Percentiles rank a stretch among this genome's conserved stretches.
phyloP scores from a whole-genome alignment of 1,140 invertebrate genomes.

The Hylaeus volcanicus region DNA sequence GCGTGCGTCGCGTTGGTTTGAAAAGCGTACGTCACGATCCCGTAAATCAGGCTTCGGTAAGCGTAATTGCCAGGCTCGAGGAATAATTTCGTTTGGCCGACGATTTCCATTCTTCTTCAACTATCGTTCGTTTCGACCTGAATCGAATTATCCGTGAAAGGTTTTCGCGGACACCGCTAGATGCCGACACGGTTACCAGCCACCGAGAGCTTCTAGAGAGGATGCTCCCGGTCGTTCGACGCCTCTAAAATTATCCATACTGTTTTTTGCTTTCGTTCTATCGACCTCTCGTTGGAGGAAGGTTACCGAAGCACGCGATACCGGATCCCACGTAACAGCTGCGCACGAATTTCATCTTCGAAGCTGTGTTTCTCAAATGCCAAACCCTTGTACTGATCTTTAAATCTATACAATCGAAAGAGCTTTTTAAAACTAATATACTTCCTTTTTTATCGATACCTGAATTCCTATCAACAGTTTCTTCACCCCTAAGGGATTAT shows the following conservation, averaged over 20 bases:
- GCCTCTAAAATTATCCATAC: slow-evolving; percentile 42
- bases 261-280: too few species aligned
- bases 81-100: slow-evolving; percentile 33
- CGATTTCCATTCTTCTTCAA: slow-evolving; percentile 29
- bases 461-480: too few species aligned
- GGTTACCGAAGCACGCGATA: not conserved
- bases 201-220: not conserved
- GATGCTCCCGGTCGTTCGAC: not conserved
- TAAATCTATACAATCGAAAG: too few species aligned
- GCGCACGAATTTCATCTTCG: too few species aligned
- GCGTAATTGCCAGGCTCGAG: slow-evolving; percentile 34
- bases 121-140: not conserved
- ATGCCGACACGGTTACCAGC: slow-evolving; percentile 72
- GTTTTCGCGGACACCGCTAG: slow-evolving; percentile 71
- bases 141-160: slow-evolving; percentile 55
- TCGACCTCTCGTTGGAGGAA: not conserved
- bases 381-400: too few species aligned
- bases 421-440: too few species aligned
- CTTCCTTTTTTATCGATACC: too few species aligned
- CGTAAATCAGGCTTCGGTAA: slow-evolving; percentile 28
- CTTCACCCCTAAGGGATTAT: too few species aligned
- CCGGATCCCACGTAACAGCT: not conserved
- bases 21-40: slow-evolving; percentile 6
- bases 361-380: too few species aligned
- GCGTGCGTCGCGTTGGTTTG: not conserved